Evolutionary conservation across 2,888 invertebrate genomes (phyloP), one percentile per base, ranked within the genome.

Genomic region (Deroplatys truncata): DNA sequence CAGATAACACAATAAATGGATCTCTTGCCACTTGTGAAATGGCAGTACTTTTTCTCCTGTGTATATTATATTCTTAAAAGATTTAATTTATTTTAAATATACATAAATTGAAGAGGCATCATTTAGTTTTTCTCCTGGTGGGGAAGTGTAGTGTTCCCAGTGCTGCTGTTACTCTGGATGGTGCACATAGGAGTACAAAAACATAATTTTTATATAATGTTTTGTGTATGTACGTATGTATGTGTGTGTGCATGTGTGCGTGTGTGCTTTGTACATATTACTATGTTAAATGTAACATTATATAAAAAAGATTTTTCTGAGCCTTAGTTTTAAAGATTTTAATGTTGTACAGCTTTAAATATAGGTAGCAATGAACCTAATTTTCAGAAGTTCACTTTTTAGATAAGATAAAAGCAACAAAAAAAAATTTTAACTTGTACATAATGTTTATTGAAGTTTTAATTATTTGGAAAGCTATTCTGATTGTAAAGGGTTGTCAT

Each of bases 181-280:
- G 90, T 91, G 91, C 91, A 91, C 91, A 90, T 91, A 89, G 91
- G 90, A 91, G 91, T 90, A 90, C 90, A 91, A 90, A 90, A 91
- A 88, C 88, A 89, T 86, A 31, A 49, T 86, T 90, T 91, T 90
- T 90, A 90, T 72, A 72, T 90, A 90, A 93, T 94, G 90, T 94
- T 84, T 28, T 87, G 83, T 85, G 89, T 85, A 25, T 84, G 84
- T 84, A n/a, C 16, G n/a, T 84, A 8, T 87, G 28, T 87, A 9
- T 28, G 84, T 28, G 8, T 31, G n/a, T 84, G 20, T 82, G 28
- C 10, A 10, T n/a, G 28, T 84, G 84, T 84, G 31, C 8, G n/a
- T 84, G 31, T 82, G 28, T 82, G 29, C 72, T 29, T 88, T 90
- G 89, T 90, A 90, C 29, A 90, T 89, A 84, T 84, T 43, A 85